Conservation (phyloP, 2,888 invertebrate genomes). For the Athalia rosae region DNA sequence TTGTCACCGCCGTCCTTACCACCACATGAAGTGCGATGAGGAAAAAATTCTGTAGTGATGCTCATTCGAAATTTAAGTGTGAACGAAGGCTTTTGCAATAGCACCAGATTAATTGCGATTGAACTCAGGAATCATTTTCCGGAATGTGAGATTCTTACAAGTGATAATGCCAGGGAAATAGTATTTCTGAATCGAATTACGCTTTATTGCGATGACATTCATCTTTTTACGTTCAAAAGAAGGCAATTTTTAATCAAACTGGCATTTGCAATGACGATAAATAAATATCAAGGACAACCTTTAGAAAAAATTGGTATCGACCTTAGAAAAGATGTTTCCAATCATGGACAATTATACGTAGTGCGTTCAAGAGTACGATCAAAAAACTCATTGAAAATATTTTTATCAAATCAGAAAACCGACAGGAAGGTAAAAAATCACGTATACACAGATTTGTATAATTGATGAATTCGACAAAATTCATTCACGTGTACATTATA, state of each 20-base stretch:
- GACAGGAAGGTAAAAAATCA: slow-evolving; percentile 1
- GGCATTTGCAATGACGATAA: slow-evolving; percentile 55
- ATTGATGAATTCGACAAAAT: too few species aligned
- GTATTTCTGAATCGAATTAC: slow-evolving; percentile 49
- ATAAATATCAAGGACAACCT: slow-evolving; percentile 52
- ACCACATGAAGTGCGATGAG: slow-evolving; percentile 50
- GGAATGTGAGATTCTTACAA: slow-evolving; percentile 52
- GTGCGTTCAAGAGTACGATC: slow-evolving; percentile 50
- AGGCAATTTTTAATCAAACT: slow-evolving; percentile 53
- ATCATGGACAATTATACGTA: slow-evolving; percentile 54
- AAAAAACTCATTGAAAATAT: slow-evolving; percentile 49
- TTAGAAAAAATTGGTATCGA: slow-evolving; percentile 49
- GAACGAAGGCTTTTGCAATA: slow-evolving; percentile 53
- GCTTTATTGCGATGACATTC: slow-evolving; percentile 49
- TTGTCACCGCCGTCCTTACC: slow-evolving; percentile 48
- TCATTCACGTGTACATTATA: too few species aligned
- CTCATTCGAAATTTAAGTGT: slow-evolving; percentile 52
- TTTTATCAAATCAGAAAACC: slow-evolving; percentile 40
- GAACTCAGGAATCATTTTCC: slow-evolving; percentile 49
- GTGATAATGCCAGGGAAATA: slow-evolving; percentile 50
- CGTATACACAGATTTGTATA: background rate
- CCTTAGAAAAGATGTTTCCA: slow-evolving; percentile 50
- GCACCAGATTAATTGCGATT: slow-evolving; percentile 52
- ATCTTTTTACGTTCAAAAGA: slow-evolving; percentile 49
- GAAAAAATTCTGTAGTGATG: slow-evolving; percentile 51